Evolutionary conservation across 2,113 vertebrate species (phyloP).

Genomic region (Toxotes chatareus): DNA sequence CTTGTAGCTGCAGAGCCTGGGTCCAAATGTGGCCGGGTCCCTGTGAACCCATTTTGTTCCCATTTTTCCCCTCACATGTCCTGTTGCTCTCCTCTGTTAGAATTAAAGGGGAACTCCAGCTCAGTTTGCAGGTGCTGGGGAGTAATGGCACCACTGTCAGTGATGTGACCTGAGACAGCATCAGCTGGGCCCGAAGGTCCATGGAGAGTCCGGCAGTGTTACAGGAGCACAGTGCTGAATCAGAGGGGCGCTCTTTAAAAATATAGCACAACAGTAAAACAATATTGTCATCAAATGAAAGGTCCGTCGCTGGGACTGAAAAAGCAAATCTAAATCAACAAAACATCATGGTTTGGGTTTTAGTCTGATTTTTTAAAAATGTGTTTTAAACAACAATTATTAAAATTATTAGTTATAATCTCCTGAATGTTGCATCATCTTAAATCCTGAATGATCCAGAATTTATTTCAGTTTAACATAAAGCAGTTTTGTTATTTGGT

Average conservation of each 20-base stretch:
- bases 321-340: neutral
- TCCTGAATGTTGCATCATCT: neutral
- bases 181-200: too few relatives aligned
- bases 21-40: neutral
- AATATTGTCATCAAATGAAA: neutral
- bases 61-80: neutral
- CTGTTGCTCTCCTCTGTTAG: too few relatives aligned
- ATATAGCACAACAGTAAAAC: too few relatives aligned
- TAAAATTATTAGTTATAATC: neutral
- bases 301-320: neutral
- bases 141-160: too few relatives aligned
- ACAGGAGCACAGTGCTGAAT: neutral
- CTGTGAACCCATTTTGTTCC: neutral
- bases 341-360: neutral
- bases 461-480: neutral
- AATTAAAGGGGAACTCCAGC: neutral
- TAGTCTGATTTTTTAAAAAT: too few relatives aligned
- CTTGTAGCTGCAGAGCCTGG: neutral
- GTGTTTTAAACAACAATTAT: neutral
- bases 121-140: neutral
- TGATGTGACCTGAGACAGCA: too few relatives aligned
- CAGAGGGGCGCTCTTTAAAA: too few relatives aligned
- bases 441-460: neutral
- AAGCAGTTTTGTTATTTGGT: neutral
- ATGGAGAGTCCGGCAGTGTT: too few relatives aligned